Evolutionary conservation across 2,113 vertebrate species (phyloP).

Genomic region (Alces alces): DNA sequence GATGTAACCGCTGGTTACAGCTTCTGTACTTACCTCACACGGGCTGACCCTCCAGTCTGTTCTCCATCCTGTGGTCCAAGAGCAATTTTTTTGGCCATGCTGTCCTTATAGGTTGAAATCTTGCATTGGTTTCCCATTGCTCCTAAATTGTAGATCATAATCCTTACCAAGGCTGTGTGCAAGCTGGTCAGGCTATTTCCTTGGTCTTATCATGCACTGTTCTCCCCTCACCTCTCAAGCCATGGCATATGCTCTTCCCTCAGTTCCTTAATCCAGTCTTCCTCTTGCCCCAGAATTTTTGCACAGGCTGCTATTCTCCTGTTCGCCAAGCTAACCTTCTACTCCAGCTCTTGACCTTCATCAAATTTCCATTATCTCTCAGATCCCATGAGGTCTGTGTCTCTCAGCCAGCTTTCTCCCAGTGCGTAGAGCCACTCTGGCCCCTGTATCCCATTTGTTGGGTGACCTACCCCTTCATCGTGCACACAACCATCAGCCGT

Average conservation of each 20-base stretch:
- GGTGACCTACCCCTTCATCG: not conserved
- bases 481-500: not conserved
- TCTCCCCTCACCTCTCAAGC: not conserved
- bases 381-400: not conserved
- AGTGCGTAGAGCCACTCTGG: not conserved
- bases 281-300: not conserved
- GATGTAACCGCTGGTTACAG: not conserved
- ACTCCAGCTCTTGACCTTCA: not conserved
- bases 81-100: not conserved
- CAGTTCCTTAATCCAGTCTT: not conserved
- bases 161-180: not conserved
- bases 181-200: not conserved
- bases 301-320: not conserved
- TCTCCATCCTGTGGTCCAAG: not conserved
- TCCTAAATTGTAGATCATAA: not conserved
- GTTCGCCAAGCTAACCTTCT: not conserved
- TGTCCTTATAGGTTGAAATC: not conserved
- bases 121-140: not conserved
- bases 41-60: not conserved
- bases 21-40: not conserved
- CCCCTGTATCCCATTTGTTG: not conserved
- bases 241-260: not conserved
- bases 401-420: not conserved
- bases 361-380: not conserved
- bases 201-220: not conserved